Evolutionary conservation across 1,140 invertebrate genomes (phyloP).

Genomic region (Drosophila equinoxialis): DNA sequence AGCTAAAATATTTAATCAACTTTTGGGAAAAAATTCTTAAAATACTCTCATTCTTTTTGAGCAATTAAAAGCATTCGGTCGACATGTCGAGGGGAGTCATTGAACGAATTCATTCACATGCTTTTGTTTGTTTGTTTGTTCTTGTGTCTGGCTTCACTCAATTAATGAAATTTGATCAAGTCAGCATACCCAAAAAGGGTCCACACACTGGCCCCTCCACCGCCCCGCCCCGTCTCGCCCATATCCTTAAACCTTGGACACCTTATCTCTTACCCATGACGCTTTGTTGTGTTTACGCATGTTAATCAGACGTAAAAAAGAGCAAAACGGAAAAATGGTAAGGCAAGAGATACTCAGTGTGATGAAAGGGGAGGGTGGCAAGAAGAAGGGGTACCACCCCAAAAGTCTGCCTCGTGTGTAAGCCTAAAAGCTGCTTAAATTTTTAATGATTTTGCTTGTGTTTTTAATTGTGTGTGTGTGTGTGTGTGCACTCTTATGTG

Average conservation of each 20-base stretch:
- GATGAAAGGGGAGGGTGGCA: conserved; percentile 26
- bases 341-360: conserved; percentile 1
- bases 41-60: conserved; percentile 3
- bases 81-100: neutral
- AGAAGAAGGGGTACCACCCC: too few species aligned
- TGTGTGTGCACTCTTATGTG: conserved; percentile 25
- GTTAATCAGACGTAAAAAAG: conserved; percentile 66
- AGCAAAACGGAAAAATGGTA: conserved; percentile 37
- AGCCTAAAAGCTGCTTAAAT: conserved; percentile 80
- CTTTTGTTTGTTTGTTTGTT: conserved; percentile 37
- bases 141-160: conserved; percentile 55
- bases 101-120: conserved; percentile 14
- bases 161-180: conserved; percentile 78
- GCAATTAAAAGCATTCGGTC: conserved; percentile 18
- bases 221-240: conserved; percentile 21
- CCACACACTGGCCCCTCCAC: neutral
- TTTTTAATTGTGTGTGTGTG: conserved; percentile 65
- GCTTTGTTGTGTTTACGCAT: conserved; percentile 41
- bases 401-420: conserved; percentile 52
- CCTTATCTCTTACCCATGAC: neutral
- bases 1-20: conserved; percentile 6
- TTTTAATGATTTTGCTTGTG: conserved; percentile 79
- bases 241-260: neutral
- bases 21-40: neutral
- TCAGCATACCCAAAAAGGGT: conserved; percentile 34